phyloP scores from a whole-genome alignment of 2,797 vertebrate species.

The Nannoperca australis region DNA sequence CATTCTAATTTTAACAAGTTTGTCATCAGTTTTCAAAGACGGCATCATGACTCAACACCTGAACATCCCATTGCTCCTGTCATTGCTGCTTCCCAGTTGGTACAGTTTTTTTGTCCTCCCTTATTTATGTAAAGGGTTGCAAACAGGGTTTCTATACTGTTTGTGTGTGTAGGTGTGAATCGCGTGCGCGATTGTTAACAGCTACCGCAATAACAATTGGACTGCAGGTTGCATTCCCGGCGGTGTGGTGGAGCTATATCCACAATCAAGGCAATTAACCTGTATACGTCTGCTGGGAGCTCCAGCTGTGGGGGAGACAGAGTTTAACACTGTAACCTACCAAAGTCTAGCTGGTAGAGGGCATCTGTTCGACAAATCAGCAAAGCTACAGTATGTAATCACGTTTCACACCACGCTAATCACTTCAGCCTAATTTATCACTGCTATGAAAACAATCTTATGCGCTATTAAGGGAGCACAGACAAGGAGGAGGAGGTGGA shows the following conservation, averaged over 20 bases:
- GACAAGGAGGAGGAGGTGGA: constrained; percentile 24
- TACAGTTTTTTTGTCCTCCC: constrained; percentile 22
- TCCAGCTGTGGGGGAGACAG: constrained; percentile 75
- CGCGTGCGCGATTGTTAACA: constrained; percentile 13
- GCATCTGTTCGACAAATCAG: constrained; percentile 87
- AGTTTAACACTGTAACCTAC: constrained; percentile 76
- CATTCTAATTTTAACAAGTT: constrained; percentile 58
- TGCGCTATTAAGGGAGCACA: constrained; percentile 55
- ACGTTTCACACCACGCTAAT: constrained; percentile 87
- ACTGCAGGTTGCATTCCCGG: constrained; percentile 66
- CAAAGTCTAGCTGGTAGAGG: constrained; percentile 80
- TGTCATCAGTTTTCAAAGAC: constrained; percentile 28
- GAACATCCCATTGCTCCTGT: constrained; percentile 12
- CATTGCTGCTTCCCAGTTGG: constrained; percentile 35
- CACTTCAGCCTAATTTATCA: constrained; percentile 87
- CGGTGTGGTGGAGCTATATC: constrained; percentile 72
- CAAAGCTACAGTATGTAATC: constrained; percentile 83
- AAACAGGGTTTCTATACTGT: constrained; percentile 30
- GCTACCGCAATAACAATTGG: constrained; percentile 67
- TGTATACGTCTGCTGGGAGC: constrained; percentile 76
- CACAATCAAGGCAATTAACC: constrained; percentile 87
- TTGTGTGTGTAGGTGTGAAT: constrained; percentile 12
- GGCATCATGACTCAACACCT: constrained; percentile 42
- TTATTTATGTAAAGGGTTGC: constrained; percentile 31
- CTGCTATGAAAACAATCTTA: constrained; percentile 80